These are phyloP conservation scores for Odontocerum albicorne DNA, from an alignment of 2,888 invertebrate species.

Conservation along the genomic window DNA sequence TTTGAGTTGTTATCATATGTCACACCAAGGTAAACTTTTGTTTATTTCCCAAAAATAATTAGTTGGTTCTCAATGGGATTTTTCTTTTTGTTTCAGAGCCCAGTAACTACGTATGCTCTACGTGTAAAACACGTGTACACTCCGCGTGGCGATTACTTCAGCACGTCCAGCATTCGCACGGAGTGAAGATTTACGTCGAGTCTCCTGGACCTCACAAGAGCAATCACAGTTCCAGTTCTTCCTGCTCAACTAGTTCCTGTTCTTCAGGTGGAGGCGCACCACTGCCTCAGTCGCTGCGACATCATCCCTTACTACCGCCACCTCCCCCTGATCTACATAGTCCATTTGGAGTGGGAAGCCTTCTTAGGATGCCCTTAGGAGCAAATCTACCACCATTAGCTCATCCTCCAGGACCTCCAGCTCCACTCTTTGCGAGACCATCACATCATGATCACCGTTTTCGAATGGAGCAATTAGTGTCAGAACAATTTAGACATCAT, in stretches of 20 bases:
- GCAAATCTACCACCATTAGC: constrained; percentile 62
- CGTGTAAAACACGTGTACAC: constrained; percentile 87
- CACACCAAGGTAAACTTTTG: neutral
- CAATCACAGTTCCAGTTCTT: constrained; percentile 61
- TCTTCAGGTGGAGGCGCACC: constrained; percentile 61
- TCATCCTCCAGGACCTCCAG: constrained; percentile 70
- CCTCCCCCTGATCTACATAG: constrained; percentile 75
- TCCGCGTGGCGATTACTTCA: constrained; percentile 96
- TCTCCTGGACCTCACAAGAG: constrained; percentile 40
- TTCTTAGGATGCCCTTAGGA: constrained; percentile 76
- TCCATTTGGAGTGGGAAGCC: constrained; percentile 71
- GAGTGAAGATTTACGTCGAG: constrained; percentile 89
- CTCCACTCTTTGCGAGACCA: constrained; percentile 75
- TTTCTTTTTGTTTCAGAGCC: constrained; percentile 74
- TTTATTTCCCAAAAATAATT: neutral
- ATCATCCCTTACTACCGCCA: constrained; percentile 68
- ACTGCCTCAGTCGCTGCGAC: constrained; percentile 65
- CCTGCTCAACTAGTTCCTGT: constrained; percentile 52
- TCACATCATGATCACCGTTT: constrained; percentile 77
- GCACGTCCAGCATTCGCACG: constrained; percentile 93
- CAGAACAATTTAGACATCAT: constrained; percentile 80
- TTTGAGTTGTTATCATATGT: too few species aligned
- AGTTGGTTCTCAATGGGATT: constrained; percentile 17
- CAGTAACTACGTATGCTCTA: constrained; percentile 90
- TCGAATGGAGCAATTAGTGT: constrained; percentile 82